Evolutionary conservation across 2,113 vertebrate species (phyloP).

Genomic region (Paraplagusia blochii): DNA sequence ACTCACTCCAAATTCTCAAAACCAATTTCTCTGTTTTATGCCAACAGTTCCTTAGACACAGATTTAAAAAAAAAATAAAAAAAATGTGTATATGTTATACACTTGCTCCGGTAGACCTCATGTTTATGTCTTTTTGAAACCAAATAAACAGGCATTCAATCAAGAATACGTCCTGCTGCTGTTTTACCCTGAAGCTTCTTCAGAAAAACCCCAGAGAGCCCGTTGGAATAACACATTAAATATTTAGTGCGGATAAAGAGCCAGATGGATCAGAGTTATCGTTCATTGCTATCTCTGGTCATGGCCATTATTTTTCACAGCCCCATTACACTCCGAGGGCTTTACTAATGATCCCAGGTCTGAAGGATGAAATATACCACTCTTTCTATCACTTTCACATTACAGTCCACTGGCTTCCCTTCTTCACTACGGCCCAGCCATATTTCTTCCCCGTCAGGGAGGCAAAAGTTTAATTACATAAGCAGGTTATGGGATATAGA

Average conservation of each 20-base stretch:
- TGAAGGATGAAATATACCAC: slow-evolving; percentile 61
- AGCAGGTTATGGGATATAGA: slow-evolving; percentile 8
- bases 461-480: slow-evolving; percentile 52
- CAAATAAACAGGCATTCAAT: slow-evolving; percentile 65
- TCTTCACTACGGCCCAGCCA: slow-evolving; percentile 28
- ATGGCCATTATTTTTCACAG: slow-evolving; percentile 71
- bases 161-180: slow-evolving; percentile 56
- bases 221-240: slow-evolving; percentile 71
- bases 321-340: slow-evolving; percentile 68
- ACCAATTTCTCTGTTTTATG: slow-evolving; percentile 6
- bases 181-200: slow-evolving; percentile 64
- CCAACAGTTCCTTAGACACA: slow-evolving; percentile 22
- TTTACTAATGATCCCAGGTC: slow-evolving; percentile 68
- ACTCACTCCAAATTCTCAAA: slow-evolving; percentile 1
- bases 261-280: slow-evolving; percentile 70
- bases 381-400: slow-evolving; percentile 65
- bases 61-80: slow-evolving; percentile 15
- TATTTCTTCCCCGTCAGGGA: slow-evolving; percentile 46
- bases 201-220: slow-evolving; percentile 63
- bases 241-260: slow-evolving; percentile 72
- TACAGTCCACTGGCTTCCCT: slow-evolving; percentile 46
- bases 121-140: slow-evolving; percentile 37
- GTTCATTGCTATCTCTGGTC: slow-evolving; percentile 70
- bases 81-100: slow-evolving; percentile 6
- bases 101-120: slow-evolving; percentile 17